Evolutionary conservation across 2,797 vertebrate species (phyloP), one percentile per base, ranked within the genome.

Genomic region (Mormyrus hasselquistii): DNA sequence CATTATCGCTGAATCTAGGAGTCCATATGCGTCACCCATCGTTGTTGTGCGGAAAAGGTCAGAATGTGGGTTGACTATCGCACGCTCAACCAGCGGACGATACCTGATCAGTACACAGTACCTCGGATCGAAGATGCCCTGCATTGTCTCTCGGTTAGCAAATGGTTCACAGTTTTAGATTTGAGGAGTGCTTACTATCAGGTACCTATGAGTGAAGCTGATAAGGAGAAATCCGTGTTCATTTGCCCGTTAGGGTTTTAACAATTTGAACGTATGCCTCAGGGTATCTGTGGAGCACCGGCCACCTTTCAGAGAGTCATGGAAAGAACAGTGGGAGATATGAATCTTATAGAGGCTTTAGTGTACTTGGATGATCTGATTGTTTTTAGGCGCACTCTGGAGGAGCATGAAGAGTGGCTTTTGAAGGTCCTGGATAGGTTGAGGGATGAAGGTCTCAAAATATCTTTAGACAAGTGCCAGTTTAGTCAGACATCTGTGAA

Each of bases 391-490:
- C 34, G 12, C 2, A 69, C 57, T 22, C 7, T 88, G 38, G 87
- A 29, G n/a, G 41, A 69, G 44, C 87, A 73, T 29, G 44, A 88
- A 34, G 57, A 88, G 8, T 16, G 38, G 29, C 53, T 89, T 9
- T 9, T 84, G 1, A 88, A 88, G 19, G 53, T 88, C 4, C 19
- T 84, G 34, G 88, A 89, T 19, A 50, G 87, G 44, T 47, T 84
- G 7, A 16, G 47, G 47, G 53, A 62, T 52, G 88, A 88, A 34
- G 76, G 88, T 44, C 53, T 88, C 1, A 88, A 88, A 29, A 47
- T 88, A 44, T 84, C 88, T 2, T 22, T 84, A 52, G 88, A 89
- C 59, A 89, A 89, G 50, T 89, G 88, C 5, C 57, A 89, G 44
- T 89, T 89, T 44, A 34, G 83, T 38, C 12, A 25, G n/a, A 62